A percentile compares a stretch with the other conserved stretches of the same genome.
Evolutionary conservation across 1,140 invertebrate species (phyloP).

Genomic region (Drosophila repletoides): DNA sequence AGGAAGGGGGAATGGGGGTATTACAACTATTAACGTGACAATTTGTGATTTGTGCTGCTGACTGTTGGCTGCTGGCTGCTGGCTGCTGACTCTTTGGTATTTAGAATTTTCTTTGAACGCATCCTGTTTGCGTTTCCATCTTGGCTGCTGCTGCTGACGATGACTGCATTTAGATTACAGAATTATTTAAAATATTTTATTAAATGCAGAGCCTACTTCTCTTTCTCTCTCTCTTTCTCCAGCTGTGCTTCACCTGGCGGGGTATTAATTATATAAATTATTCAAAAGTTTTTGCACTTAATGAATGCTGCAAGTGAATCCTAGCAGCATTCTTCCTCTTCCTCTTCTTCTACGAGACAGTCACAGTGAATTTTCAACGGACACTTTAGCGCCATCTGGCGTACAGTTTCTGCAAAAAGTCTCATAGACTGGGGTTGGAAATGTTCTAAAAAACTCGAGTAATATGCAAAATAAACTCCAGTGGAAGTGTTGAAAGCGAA

Average conservation of each 20-base stretch:
- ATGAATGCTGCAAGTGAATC: constrained; percentile 44
- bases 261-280: constrained; percentile 78
- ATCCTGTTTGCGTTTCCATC: constrained; percentile 60
- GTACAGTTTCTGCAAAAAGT: background rate
- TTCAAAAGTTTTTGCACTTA: constrained; percentile 59
- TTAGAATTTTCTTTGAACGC: constrained; percentile 67
- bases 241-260: constrained; percentile 62
- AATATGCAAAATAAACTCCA: constrained; percentile 51
- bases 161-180: constrained; percentile 79
- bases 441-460: constrained; percentile 63
- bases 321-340: constrained; percentile 11
- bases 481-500: constrained; percentile 63
- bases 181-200: constrained; percentile 81
- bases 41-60: constrained; percentile 76
- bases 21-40: constrained; percentile 78
- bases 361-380: constrained; percentile 4
- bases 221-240: constrained; percentile 12
- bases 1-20: background rate
- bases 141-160: constrained; percentile 54
- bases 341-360: background rate
- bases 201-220: constrained; percentile 43
- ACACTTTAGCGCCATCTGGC: constrained; percentile 60
- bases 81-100: constrained; percentile 63
- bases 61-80: constrained; percentile 29
- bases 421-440: constrained; percentile 49